Evolutionary conservation across 37 sponge, comb jelly and placozoan genomes (phyloP).

Genomic region (Ephydatia muelleri): DNA sequence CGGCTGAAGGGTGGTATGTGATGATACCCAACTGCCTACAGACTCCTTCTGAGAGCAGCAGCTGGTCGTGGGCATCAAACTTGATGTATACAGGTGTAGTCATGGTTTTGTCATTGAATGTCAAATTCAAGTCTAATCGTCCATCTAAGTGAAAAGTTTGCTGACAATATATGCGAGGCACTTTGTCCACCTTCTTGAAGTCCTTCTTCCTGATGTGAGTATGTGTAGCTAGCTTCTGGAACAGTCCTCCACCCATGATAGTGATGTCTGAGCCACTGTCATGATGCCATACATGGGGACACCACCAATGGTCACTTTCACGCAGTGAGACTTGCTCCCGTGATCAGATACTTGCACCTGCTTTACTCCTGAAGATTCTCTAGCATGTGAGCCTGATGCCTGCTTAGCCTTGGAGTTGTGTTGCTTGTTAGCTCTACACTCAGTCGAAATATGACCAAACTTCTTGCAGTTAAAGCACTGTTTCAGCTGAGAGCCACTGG

Average conservation of each 20-base stretch:
- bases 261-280: too few species aligned
- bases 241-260: slow-evolving; percentile 3
- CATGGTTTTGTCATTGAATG: too few species aligned
- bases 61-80: slow-evolving; percentile 41
- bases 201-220: background rate
- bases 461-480: slow-evolving; percentile 35
- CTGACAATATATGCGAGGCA: slow-evolving; percentile 14
- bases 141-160: slow-evolving; percentile 31
- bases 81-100: slow-evolving; percentile 49
- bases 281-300: too few species aligned
- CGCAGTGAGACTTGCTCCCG: slow-evolving; percentile 17
- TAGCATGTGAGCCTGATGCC: too few species aligned
- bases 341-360: slow-evolving; percentile 1
- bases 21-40: too few species aligned
- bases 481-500: background rate
- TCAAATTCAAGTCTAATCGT: too few species aligned
- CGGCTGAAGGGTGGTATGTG: too few species aligned
- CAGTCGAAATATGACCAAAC: slow-evolving; percentile 17
- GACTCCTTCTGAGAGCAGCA: too few species aligned
- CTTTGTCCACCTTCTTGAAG: slow-evolving; percentile 1
- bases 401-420: too few species aligned
- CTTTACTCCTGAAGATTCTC: background rate
- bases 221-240: slow-evolving; percentile 8
- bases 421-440: slow-evolving; percentile 7
- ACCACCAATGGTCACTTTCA: too few species aligned